Conservation (phyloP, 2,888 invertebrate genomes). For the Palloptera scutellata region DNA sequence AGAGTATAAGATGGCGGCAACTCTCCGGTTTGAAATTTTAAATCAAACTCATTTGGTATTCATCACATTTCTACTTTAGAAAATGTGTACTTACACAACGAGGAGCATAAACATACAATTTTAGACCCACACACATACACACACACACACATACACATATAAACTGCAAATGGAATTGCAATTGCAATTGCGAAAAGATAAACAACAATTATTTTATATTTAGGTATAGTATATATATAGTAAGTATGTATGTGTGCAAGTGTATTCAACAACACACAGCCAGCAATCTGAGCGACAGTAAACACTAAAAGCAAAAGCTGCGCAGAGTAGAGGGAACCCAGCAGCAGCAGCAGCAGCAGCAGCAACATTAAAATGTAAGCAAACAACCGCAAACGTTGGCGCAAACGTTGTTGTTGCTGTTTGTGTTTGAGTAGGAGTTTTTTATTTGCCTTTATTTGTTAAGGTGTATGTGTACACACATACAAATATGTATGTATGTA, state of each 20-base stretch:
- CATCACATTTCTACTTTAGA: conserved; percentile 53
- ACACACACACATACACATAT: not conserved
- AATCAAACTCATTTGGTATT: conserved; percentile 58
- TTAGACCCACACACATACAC: not conserved
- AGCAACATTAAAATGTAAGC: conserved; percentile 13
- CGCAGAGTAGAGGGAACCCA: conserved; percentile 17
- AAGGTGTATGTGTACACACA: conserved; percentile 14
- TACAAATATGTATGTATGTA: conserved; percentile 1
- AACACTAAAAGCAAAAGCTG: not conserved
- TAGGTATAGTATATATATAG: not conserved
- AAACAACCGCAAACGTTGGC: conserved; percentile 34
- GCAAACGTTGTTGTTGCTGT: conserved; percentile 1
- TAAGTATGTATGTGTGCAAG: not conserved
- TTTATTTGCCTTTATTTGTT: conserved; percentile 25
- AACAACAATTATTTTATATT: conserved; percentile 56
- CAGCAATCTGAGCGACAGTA: not conserved
- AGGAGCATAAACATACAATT: conserved; percentile 25
- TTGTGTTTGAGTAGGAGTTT: conserved; percentile 6
- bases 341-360: conserved; percentile 19
- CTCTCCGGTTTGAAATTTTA: conserved; percentile 35
- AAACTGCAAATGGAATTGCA: conserved; percentile 15
- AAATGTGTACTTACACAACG: conserved; percentile 7
- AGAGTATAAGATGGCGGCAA: not conserved
- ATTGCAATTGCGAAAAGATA: conserved; percentile 56
- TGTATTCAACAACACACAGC: conserved; percentile 19